Conservation (phyloP, 1,140 invertebrate species). For the Nilaparvata lugens region DNA sequence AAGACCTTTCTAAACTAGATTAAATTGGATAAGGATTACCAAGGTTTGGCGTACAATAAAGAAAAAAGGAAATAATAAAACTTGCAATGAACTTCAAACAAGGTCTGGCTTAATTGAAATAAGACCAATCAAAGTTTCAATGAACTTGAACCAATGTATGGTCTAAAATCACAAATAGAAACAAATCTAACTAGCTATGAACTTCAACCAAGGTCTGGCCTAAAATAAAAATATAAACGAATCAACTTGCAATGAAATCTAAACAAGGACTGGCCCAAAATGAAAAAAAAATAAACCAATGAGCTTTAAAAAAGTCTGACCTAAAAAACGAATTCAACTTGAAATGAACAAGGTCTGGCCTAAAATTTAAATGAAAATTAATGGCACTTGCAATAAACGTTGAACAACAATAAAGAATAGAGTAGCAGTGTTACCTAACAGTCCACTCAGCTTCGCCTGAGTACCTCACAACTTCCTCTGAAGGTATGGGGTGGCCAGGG, state of each 20-base stretch:
- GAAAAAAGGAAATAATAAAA: not conserved
- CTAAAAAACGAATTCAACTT: not conserved
- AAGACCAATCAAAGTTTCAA: no score
- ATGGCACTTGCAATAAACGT: not conserved
- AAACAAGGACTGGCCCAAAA: no score
- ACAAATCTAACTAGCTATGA: no score
- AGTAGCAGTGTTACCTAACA: not conserved
- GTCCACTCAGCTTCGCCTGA: not conserved
- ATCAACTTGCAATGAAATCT: no score
- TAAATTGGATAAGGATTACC: no score
- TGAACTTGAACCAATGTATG: no score
- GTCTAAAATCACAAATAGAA: no score
- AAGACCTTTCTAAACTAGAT: no score
- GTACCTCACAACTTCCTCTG: not conserved
- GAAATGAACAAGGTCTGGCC: not conserved
- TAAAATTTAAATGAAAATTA: not conserved
- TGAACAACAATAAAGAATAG: not conserved
- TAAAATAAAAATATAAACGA: no score
- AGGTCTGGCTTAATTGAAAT: not conserved
- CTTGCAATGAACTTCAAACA: not conserved
- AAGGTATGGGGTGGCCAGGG: not conserved
- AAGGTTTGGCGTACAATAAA: not conserved
- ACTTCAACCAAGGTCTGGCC: no score
- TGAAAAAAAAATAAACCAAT: not conserved
- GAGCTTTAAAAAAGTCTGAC: not conserved